Evolutionary conservation across 37 sponge, comb jelly and placozoan genomes (phyloP).

Genomic region (Chondrosia reniformis): DNA sequence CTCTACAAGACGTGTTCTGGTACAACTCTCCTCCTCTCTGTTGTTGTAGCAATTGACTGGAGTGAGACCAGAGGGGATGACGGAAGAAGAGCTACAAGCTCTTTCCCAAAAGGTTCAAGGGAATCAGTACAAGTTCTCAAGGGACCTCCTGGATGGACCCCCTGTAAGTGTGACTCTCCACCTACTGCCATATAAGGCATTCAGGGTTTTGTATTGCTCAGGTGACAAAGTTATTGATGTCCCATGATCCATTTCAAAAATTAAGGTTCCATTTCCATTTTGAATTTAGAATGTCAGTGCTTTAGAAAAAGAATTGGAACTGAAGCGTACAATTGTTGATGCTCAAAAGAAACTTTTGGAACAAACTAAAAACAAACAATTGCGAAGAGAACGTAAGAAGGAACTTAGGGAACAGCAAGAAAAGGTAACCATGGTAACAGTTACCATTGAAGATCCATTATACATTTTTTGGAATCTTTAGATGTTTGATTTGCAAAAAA

Average conservation of each 20-base stretch:
- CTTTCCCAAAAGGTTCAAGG: slow-evolving; percentile 60
- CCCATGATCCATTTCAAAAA: no score
- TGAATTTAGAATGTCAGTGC: background rate
- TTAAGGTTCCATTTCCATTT: background rate
- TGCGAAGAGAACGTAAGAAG: slow-evolving; percentile 60
- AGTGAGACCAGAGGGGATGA: slow-evolving; percentile 67
- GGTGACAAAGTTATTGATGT: no score
- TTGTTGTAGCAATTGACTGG: slow-evolving; percentile 61
- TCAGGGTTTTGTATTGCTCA: no score
- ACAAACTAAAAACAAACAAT: slow-evolving; percentile 35
- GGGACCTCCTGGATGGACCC: slow-evolving; percentile 44
- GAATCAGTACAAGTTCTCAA: slow-evolving; percentile 70
- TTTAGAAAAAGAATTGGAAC: slow-evolving; percentile 6
- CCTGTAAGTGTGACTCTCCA: background rate
- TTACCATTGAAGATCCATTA: background rate
- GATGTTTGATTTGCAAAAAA: background rate
- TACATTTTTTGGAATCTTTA: background rate
- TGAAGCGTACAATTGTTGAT: slow-evolving; percentile 13
- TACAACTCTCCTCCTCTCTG: background rate
- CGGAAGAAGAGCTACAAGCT: slow-evolving; percentile 55
- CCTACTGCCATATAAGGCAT: no score
- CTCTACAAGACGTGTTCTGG: background rate
- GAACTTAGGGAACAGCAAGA: slow-evolving; percentile 48
- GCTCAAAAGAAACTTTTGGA: slow-evolving; percentile 34
- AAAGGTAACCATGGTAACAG: slow-evolving; percentile 12